Base-by-base conservation (phyloP, 2,113 vertebrate genomes). In the Callipepla californica region DNA sequence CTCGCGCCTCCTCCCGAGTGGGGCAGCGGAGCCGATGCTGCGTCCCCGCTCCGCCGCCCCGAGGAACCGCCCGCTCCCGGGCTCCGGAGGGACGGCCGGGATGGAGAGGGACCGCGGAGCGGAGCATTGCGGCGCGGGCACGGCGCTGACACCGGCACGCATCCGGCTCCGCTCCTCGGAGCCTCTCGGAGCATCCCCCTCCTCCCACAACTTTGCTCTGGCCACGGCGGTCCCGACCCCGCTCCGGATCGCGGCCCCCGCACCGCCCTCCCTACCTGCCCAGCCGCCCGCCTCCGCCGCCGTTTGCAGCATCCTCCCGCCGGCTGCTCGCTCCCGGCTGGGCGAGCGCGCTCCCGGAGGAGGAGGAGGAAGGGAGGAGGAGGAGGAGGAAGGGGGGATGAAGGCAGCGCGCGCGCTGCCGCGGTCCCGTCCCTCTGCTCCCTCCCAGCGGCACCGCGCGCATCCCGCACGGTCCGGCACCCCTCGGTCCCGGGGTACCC, bases 321-420 rank as follows among this genome's bases (percentile, higher is more conserved):
- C 85, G 68, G 77, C 91, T 86, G 34, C 91, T 83, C 94, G 95
- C 94, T 96, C 95, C 88, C 77, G 88, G 80, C 88, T 76, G 88
- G 79, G 88, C 67, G 85, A 62, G 80, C 94, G 91, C 91, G 88
- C 88, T 91, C 91, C 74, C 75, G 80, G 47, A 51, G 90, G 83
- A 87, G 90, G 58, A 92, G 81, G 58, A 91, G 68, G 2, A 87
- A 18, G 4, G 68, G 10, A 76, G 1, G 23, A 89, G 7, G 25
- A 87, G 4, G 40, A 84, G 19, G 26, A 70, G 2, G 21, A n/a
- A 30, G 3, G 16, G 8, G 7, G 15, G 69, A 65, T 82, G 89
- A 92, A 94, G 85, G 87, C 68, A 92, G 89, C 16, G 87, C 62
- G 61, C 86, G 72, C 92, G 87, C 94, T 61, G 44, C 87, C 70